phyloP scores from a whole-genome alignment of 2,113 vertebrate genomes.

The Machaerirhynchus nigripectus region DNA sequence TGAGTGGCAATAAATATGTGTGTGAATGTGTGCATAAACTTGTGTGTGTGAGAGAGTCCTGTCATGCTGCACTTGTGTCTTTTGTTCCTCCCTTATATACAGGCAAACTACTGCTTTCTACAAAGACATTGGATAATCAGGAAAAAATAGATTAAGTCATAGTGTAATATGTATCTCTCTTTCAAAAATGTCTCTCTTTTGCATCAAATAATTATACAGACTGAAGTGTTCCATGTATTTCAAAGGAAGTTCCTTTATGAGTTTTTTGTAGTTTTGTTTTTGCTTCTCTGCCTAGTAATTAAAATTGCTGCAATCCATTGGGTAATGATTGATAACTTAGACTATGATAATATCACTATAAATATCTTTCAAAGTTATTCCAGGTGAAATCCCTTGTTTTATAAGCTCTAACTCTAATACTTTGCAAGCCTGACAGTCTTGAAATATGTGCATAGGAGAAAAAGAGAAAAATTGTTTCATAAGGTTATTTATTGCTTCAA shows the following conservation, averaged over 20 bases:
- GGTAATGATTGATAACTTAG: neutral
- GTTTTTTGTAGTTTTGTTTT: neutral
- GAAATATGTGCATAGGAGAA: neutral
- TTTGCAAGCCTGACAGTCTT: neutral
- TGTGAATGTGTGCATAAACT: no score
- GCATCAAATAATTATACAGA: neutral
- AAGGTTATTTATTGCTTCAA: neutral
- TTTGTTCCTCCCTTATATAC: neutral
- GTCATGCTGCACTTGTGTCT: neutral
- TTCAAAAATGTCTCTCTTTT: neutral
- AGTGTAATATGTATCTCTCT: rapidly evolving
- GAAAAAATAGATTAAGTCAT: neutral
- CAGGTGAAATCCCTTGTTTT: neutral
- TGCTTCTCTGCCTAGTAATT: neutral
- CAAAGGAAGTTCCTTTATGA: neutral
- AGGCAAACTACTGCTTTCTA: neutral
- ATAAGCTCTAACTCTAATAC: neutral
- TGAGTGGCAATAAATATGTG: neutral
- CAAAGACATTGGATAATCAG: neutral
- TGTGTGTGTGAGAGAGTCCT: neutral
- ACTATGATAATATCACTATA: neutral
- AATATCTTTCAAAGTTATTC: neutral
- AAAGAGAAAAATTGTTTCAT: neutral
- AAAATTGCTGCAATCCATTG: neutral
- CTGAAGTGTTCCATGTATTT: neutral